Evolutionary conservation across 2,888 invertebrate genomes (phyloP), one percentile per base, ranked within the genome.

Genomic region (Aporophyla nigra): DNA sequence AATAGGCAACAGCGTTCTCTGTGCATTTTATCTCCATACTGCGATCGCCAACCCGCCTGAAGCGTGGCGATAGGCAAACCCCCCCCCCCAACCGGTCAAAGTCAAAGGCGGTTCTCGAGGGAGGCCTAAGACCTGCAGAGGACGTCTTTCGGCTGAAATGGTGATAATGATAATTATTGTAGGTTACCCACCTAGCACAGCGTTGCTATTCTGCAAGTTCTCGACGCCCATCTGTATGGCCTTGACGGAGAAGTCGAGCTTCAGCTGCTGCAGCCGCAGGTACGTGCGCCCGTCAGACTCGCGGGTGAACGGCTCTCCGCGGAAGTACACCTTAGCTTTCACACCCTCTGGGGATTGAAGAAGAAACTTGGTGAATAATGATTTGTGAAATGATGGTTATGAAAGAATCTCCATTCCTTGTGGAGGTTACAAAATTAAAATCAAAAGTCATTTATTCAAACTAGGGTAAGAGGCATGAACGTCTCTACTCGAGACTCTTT

Each of bases 181-280:
- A 65, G 16, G 46, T 63, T 71, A 97, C 98, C 97, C 94, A 98
- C 98, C 98, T 88, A 98, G 95, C 56, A 98, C 98, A 27, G 98
- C 96, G 91, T 98, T 98, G 88, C 98, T 98, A 90, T 98, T 98
- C 85, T 98, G 98, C 70, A 98, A 97, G 90, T 98, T 98, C 91
- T 98, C 98, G 46, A 98, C 98, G 24, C 98, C 98, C 98, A 98
- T 98, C 92, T 97, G 97, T 66, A 98, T 98, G 86, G 98, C 97
- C 90, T 97, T 98, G 27, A 98, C 98, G 90, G 98, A 98, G 94
- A 98, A 98, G 93, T 98, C 98, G 97, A 98, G 98, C 93, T 98
- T 98, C 16, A 98, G 97, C 90, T 98, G 98, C 90, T 98, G 97
- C 78, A 98, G 97, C 77, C 96, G 97, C 71, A 98, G 95, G 93